These are phyloP conservation scores for Thinocorus orbignyianus DNA, from an alignment of 2,113 vertebrate genomes.

Conservation along the genomic window DNA sequence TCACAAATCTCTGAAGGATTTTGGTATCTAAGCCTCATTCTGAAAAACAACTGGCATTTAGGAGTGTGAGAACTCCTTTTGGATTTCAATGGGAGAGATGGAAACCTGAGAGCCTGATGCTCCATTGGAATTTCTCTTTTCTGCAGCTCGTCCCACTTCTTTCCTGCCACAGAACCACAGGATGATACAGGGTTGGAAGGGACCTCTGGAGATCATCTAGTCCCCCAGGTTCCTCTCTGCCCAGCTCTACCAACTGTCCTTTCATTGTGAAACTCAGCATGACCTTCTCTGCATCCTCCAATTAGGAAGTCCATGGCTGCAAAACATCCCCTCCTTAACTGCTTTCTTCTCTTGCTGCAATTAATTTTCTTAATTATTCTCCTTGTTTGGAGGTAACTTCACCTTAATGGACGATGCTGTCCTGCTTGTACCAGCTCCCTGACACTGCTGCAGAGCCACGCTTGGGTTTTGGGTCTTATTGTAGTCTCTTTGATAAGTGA, in stretches of 20 bases:
- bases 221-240: no score
- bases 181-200: no score
- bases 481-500: background rate
- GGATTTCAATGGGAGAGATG: background rate
- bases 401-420: background rate
- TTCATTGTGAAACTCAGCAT: background rate
- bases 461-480: background rate
- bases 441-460: background rate
- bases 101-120: background rate
- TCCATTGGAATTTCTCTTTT: background rate
- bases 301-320: background rate
- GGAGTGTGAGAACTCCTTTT: background rate
- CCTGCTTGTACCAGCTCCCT: background rate
- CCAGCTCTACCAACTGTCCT: background rate
- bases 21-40: background rate
- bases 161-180: background rate
- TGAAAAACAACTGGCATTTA: background rate
- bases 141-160: background rate
- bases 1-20: background rate
- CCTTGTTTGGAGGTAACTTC: background rate
- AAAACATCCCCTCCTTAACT: background rate
- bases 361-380: background rate
- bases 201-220: no score
- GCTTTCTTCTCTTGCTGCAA: background rate
- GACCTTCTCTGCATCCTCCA: background rate